A percentile compares a stretch with the other conserved stretches of the same genome.
Evolutionary conservation across 2,113 vertebrate species (phyloP).

Genomic region (Cryptotis parvus): DNA sequence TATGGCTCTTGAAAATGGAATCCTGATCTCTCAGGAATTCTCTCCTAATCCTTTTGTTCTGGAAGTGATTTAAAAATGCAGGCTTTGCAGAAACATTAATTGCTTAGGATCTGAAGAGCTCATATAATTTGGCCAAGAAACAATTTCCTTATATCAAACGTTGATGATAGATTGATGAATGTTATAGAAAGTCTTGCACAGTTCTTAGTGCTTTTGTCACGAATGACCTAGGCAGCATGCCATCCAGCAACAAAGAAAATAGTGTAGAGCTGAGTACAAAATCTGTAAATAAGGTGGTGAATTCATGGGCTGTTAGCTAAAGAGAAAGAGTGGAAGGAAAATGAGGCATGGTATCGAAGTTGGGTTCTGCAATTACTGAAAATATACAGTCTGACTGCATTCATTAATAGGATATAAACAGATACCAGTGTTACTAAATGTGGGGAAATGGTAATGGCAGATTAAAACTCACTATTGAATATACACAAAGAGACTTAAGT

Average conservation of each 20-base stretch:
- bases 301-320: neutral
- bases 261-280: neutral
- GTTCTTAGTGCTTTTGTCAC: conserved; percentile 23
- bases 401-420: too few species aligned
- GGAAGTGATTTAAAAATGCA: conserved; percentile 48
- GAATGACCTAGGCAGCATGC: neutral
- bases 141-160: neutral
- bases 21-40: conserved; percentile 29
- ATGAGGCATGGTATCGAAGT: neutral
- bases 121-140: neutral
- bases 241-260: neutral
- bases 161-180: conserved; percentile 17
- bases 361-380: neutral
- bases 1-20: conserved; percentile 4
- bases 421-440: too few species aligned
- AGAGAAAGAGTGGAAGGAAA: neutral
- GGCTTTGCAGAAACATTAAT: conserved; percentile 23
- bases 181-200: neutral
- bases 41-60: neutral
- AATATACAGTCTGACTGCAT: neutral
- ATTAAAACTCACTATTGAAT: too few species aligned
- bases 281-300: neutral
- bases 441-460: too few species aligned
- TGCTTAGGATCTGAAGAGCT: conserved; percentile 33
- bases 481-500: too few species aligned